Conservation (phyloP, 2,888 invertebrate genomes). For the Julus scanicus region DNA sequence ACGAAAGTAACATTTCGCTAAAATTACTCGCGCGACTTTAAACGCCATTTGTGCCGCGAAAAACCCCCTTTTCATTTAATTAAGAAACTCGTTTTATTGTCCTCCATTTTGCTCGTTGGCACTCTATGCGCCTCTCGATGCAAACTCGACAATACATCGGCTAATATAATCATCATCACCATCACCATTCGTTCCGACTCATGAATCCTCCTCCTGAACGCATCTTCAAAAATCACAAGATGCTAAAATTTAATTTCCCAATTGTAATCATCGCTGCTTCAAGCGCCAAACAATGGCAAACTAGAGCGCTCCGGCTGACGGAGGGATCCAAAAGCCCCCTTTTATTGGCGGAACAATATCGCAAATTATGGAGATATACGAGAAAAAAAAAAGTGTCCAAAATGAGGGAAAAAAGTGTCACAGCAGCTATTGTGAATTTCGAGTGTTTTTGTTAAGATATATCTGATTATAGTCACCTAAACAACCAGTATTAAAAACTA, state of each 20-base stretch:
- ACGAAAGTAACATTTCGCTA: too few species aligned
- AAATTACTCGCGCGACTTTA: too few species aligned
- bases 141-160: conserved; percentile 2
- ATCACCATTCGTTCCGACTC: conserved; percentile 19
- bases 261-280: background rate
- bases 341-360: background rate
- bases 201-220: background rate
- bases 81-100: conserved; percentile 11
- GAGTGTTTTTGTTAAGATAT: background rate
- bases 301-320: too few species aligned
- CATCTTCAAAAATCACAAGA: conserved; percentile 19
- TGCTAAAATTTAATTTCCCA: conserved; percentile 19
- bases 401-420: background rate
- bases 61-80: background rate
- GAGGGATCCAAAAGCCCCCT: too few species aligned
- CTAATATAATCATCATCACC: conserved; percentile 9
- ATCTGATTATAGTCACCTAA: too few species aligned
- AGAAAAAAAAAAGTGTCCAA: background rate
- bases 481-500: too few species aligned
- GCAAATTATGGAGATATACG: background rate
- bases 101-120: conserved; percentile 11
- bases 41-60: too few species aligned
- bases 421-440: background rate
- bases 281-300: background rate
- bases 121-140: conserved; percentile 2